Base-by-base conservation (phyloP, 2,888 invertebrate genomes). In the Margaritifera margaritifera region DNA sequence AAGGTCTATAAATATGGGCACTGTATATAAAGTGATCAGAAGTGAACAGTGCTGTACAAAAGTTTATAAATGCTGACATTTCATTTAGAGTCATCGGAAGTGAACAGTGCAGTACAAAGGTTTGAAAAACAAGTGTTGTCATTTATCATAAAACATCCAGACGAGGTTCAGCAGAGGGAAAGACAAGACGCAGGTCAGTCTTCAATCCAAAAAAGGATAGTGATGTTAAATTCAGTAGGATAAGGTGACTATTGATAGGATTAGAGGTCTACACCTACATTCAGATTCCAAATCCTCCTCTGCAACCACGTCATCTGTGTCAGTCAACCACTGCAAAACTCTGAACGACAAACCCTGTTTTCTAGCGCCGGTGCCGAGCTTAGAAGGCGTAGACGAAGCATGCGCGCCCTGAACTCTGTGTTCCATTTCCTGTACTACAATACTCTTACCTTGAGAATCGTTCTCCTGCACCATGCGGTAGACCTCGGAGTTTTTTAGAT, bases 381-480 rank as follows among this genome's bases (percentile, higher is more conserved):
- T 51, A n/a, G 75, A 55, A n/a, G 68, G 61, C 62, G 68, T 54
- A 27, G 70, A 62, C 4, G 70, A 70, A 25, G 52, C 69, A 65
- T 42, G 52, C 60, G 69, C 52, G 42, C 64, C 53, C 27, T 59
- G 31, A 27, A 42, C 65, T 57, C 20, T 65, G 56, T 72, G 71
- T 62, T 79, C 79, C 24, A 69, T 67, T 66, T 77, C 77, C 24
- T 66, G 62, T 67, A 69, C 62, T 19, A 74, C 71, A 70, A 58
- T 63, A 62, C 67, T 65, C 80, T 80, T 81, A 75, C 81, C 77
- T 73, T 79, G 64, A 51, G 83, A 82, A 52, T 88, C 87, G 19
- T 86, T 81, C 53, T 82, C 86, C 42, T 87, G 86, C 55, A 87
- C 84, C 80, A 88, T 84, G 74, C 79, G 83, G 74, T 84, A 88